A percentile compares a stretch with the other conserved stretches of the same genome.
Conservation (phyloP, 2,797 vertebrate species). For the Triplophysa yarkandensis region DNA sequence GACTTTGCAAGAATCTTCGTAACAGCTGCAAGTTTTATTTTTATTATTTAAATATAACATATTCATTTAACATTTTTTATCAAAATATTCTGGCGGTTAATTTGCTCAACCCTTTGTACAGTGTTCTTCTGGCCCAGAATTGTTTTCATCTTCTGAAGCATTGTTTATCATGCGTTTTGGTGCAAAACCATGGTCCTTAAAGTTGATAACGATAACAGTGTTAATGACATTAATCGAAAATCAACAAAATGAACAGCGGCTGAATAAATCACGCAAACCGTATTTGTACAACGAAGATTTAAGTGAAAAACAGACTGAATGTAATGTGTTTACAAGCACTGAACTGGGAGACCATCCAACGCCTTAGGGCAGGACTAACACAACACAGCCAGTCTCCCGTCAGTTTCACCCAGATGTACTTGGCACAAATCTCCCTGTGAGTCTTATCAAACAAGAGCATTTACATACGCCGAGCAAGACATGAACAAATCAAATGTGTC, state of each 20-base stretch:
- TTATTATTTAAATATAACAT: too few species aligned
- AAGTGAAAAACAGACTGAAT: slow-evolving; percentile 32
- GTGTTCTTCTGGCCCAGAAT: too few species aligned
- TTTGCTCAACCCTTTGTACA: too few species aligned
- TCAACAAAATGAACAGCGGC: neutral
- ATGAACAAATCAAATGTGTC: slow-evolving; percentile 58
- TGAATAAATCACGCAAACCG: slow-evolving; percentile 20
- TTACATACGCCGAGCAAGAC: slow-evolving; percentile 53
- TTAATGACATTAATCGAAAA: slow-evolving; percentile 4
- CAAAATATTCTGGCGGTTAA: too few species aligned
- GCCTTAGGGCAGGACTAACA: slow-evolving; percentile 42
- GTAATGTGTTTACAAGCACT: slow-evolving; percentile 47
- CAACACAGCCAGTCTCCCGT: slow-evolving; percentile 19
- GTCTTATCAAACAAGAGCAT: slow-evolving; percentile 56
- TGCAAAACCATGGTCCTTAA: neutral
- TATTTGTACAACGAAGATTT: slow-evolving; percentile 38
- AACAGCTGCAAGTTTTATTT: too few species aligned
- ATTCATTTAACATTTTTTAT: too few species aligned
- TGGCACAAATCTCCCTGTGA: slow-evolving; percentile 46
- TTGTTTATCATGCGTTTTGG: too few species aligned
- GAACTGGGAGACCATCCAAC: slow-evolving; percentile 43
- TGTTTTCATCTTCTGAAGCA: too few species aligned
- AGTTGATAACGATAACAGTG: neutral
- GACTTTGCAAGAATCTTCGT: too few species aligned
- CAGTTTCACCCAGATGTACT: slow-evolving; percentile 52